Evolutionary conservation across 2,113 vertebrate genomes (phyloP), one percentile per base, ranked within the genome.

Genomic region (Ariopsis seemanni): DNA sequence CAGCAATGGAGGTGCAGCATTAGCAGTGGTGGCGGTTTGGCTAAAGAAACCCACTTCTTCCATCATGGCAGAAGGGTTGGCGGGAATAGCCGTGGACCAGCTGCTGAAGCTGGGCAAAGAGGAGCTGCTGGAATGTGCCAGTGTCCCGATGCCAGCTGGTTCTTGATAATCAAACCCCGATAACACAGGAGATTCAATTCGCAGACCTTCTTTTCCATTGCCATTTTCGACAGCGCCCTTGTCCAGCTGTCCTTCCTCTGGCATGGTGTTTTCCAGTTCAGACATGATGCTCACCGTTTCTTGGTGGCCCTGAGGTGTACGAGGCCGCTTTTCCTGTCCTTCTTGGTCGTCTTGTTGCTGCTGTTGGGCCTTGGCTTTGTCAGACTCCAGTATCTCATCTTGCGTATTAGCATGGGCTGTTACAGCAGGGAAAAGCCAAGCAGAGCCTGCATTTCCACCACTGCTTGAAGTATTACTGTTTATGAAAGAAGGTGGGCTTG

Each of bases 11-110:
- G 94, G 93, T 92, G 94, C 93, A 93, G 97, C 97, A 85, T 97
- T 99, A 92, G 96, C 96, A 86, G 97, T 97, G 55, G 98, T 97
- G 93, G 97, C 96, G 69, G 97, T 91, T 3, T 97, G 97, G 91
- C 98, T 97, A 88, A 99, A 99, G 95, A 99, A 99, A 88, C 97
- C 98, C 79, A 97, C 97, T 86, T 99, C 98, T 94, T 99, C 98
- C 57, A 99, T 97, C 91, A 98, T 96, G 53, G 97, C 96, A 90
- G 98, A 98, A 89, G 98, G 97, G 91, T 97, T 98, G 92, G 98
- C 97, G 53, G 97, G 97, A 62, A 99, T 97, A 63, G 97, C 97
- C 89, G 98, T 96, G 89, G 98, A 99, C 98, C 98, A 99, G 96
- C 97, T 99, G 93, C 97, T 99, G 81, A 99, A 99, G 91, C 97